Evolutionary conservation across 1,140 invertebrate species (phyloP), one percentile per base, ranked within the genome.

Genomic region (Popillia japonica): DNA sequence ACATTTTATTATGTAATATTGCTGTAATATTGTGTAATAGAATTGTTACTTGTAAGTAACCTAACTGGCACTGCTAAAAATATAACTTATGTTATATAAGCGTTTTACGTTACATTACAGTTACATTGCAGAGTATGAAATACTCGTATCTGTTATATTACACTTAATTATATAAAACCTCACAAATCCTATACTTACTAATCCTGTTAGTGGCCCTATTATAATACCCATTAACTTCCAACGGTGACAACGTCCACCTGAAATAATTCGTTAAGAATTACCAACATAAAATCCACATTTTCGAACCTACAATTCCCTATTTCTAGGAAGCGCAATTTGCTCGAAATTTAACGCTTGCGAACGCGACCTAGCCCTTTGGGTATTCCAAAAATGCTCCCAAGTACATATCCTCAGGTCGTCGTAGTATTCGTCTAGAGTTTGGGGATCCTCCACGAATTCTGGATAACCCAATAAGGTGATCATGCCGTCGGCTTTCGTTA

Each of bases 221-320:
- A 75, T 85, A 85, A 55, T 82, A 86, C 9, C 84, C 85, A 61
- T 86, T 86, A 20, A 79, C 79, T 20, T 83, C 80, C 17, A 86
- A 83, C 1, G 83, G 81, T n/a, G 85, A 85, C 74, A 79, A 80
- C 20, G 81, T 81, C 85, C 85, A 86, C 11, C 84, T 85, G 42
- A 82, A 27, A 8, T 0, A 68, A 68, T 8, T 22, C 20, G 59
- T 76, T 42, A 41, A 14, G 17, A 55, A 55, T 0, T 55, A 17
- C 17, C 8, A 42, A 3, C 9, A 22, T 11, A n/a, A 6, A 76
- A 41, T 7, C 7, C 3, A 68, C 0, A 68, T 27, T 27, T 27
- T 27, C 7, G 6, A 64, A 79, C 81, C 79, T 81, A 85, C 83
- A 83, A 80, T 34, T 59, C 73, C 22, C 83, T 79, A 20, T 84